Evolutionary conservation across 2,888 invertebrate genomes (phyloP).

Genomic region (Agonopterix heracliana): DNA sequence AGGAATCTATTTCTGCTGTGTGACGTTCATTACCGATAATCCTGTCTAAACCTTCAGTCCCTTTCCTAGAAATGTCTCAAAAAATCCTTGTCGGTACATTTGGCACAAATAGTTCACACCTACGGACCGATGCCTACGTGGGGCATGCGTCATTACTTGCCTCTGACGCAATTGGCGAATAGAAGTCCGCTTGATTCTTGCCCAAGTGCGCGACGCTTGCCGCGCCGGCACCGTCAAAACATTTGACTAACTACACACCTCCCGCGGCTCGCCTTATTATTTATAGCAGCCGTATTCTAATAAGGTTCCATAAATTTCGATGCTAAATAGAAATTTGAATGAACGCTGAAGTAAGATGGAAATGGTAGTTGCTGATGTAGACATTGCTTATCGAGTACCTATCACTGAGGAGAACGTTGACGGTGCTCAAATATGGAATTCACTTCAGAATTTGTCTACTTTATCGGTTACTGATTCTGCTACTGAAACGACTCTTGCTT

Average conservation of each 20-base stretch:
- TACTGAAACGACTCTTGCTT: too few species aligned
- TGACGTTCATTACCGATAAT: too few species aligned
- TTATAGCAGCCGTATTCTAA: not conserved
- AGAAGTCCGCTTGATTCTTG: slow-evolving; percentile 15
- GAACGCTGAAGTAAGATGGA: slow-evolving; percentile 9
- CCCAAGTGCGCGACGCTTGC: slow-evolving; percentile 20
- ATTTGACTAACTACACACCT: slow-evolving; percentile 19
- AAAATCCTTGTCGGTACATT: slow-evolving; percentile 16
- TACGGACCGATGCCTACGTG: slow-evolving; percentile 17
- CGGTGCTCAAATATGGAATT: too few species aligned
- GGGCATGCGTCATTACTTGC: slow-evolving; percentile 30
- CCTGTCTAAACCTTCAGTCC: too few species aligned
- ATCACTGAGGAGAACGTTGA: too few species aligned
- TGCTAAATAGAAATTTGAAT: not conserved
- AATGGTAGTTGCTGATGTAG: too few species aligned
- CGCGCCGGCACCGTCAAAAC: slow-evolving; percentile 20
- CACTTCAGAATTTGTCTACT: too few species aligned
- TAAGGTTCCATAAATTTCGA: not conserved
- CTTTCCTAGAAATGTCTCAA: slow-evolving; percentile 23
- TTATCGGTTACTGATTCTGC: too few species aligned
- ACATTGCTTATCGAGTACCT: too few species aligned
- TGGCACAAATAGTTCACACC: slow-evolving; percentile 20
- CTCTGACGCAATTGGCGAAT: slow-evolving; percentile 27
- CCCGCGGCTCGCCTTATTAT: slow-evolving; percentile 2
- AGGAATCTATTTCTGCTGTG: too few species aligned